Evolutionary conservation across 2,888 invertebrate species (phyloP).

Genomic region (Microctonus hyperodae): DNA sequence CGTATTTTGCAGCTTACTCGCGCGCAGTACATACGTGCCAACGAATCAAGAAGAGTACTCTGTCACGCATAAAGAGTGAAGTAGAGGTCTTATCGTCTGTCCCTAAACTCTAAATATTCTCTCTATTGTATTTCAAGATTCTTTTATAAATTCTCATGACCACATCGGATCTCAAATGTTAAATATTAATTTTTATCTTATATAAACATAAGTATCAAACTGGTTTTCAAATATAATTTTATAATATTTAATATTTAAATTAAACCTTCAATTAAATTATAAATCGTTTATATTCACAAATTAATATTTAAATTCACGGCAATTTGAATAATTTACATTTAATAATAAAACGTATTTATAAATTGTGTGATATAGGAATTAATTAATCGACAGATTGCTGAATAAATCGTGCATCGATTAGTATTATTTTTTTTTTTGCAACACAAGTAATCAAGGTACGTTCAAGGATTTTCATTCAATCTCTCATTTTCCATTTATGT

Average conservation of each 20-base stretch:
- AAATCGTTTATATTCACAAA: background rate
- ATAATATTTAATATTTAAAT: background rate
- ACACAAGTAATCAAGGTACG: conserved; percentile 20
- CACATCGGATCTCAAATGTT: conserved; percentile 8
- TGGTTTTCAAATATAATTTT: background rate
- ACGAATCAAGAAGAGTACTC: conserved; percentile 23
- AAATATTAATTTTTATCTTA: background rate
- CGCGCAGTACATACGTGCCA: conserved; percentile 17
- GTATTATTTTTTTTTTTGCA: conserved; percentile 23
- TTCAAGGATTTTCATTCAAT: conserved; percentile 9
- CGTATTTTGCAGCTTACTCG: conserved; percentile 2
- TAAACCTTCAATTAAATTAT: background rate
- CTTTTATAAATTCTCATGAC: conserved; percentile 31
- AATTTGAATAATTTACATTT: background rate
- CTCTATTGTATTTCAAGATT: conserved; percentile 36
- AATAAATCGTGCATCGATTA: conserved; percentile 9
- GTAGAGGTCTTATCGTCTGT: conserved; percentile 20
- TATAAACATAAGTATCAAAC: background rate
- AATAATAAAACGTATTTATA: background rate
- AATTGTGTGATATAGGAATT: conserved; percentile 7
- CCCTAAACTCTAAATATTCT: conserved; percentile 25
- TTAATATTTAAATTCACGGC: background rate
- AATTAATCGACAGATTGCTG: background rate
- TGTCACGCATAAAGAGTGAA: conserved; percentile 10
- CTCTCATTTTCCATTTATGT: background rate